These are phyloP conservation scores for Diacarnus erythraeanus DNA, from an alignment of 37 sponge, comb jelly and placozoan species.

Conservation along the genomic window DNA sequence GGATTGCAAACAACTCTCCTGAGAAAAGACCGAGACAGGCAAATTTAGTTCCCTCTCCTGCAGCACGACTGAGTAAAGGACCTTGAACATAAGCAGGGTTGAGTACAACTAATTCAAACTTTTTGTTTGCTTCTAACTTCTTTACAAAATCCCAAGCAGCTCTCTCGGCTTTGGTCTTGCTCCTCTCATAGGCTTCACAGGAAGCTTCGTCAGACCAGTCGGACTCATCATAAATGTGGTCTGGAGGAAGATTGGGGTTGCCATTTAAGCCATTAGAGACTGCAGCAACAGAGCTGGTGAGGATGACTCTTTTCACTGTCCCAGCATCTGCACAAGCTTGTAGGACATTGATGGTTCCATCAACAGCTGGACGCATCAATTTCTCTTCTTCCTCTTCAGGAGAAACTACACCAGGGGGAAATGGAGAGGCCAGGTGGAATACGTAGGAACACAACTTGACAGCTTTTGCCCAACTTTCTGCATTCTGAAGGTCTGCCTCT, in stretches of 20 bases:
- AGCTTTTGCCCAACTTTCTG: conserved; percentile 78
- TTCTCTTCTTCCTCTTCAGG: conserved; percentile 21
- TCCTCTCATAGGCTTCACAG: conserved; percentile 66
- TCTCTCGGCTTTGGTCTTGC: conserved; percentile 83
- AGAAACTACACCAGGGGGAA: conserved; percentile 55
- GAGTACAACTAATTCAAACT: conserved; percentile 82
- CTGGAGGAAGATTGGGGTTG: conserved; percentile 15
- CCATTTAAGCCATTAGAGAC: conserved; percentile 65
- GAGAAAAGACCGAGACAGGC: conserved; percentile 24
- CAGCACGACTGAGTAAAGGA: conserved; percentile 63
- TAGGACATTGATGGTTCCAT: conserved; percentile 80
- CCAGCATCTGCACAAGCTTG: conserved; percentile 79
- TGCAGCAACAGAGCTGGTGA: conserved; percentile 88
- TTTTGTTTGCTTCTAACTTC: conserved; percentile 46
- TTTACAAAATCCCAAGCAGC: conserved; percentile 86
- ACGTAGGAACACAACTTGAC: conserved; percentile 84
- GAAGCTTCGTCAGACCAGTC: conserved; percentile 69
- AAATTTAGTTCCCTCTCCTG: conserved; percentile 30
- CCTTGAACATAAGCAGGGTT: conserved; percentile 77
- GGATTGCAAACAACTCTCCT: conserved; percentile 55
- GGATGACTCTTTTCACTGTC: conserved; percentile 82
- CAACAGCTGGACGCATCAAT: conserved; percentile 72
- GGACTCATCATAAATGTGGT: conserved; percentile 69
- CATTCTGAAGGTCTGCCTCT: conserved; percentile 75
- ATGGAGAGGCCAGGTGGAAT: conserved; percentile 90